Evolutionary conservation across 2,797 vertebrate genomes (phyloP).

Genomic region (Pipistrellus kuhlii): DNA sequence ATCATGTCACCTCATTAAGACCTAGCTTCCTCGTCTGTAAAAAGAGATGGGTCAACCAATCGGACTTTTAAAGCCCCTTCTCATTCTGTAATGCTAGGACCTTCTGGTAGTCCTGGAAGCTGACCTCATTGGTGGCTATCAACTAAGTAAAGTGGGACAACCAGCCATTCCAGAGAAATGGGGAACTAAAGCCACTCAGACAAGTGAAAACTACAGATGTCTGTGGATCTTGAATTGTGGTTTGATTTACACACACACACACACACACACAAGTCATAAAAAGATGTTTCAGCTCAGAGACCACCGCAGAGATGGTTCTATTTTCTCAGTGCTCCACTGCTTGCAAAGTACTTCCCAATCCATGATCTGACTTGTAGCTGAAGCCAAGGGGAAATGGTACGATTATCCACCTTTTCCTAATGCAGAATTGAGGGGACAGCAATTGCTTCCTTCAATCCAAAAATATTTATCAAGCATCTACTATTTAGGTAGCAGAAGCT

Average conservation of each 20-base stretch:
- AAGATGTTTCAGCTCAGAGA: neutral
- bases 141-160: neutral
- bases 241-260: neutral
- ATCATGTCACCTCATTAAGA: neutral
- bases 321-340: neutral
- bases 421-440: neutral
- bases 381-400: neutral
- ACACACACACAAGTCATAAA: neutral
- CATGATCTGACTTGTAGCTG: neutral
- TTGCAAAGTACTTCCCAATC: neutral
- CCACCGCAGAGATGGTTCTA: neutral
- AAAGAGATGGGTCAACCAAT: neutral
- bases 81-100: neutral
- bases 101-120: neutral
- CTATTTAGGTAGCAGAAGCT: neutral
- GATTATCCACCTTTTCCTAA: neutral
- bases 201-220: neutral
- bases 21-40: neutral
- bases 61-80: neutral
- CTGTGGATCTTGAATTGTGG: neutral
- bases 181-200: neutral
- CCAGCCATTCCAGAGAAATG: neutral
- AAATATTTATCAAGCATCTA: neutral
- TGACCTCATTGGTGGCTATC: neutral
- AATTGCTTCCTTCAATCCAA: neutral